Evolutionary conservation across 1,140 invertebrate species (phyloP), one percentile per base, ranked within the genome.

Genomic region (Formica selysi): DNA sequence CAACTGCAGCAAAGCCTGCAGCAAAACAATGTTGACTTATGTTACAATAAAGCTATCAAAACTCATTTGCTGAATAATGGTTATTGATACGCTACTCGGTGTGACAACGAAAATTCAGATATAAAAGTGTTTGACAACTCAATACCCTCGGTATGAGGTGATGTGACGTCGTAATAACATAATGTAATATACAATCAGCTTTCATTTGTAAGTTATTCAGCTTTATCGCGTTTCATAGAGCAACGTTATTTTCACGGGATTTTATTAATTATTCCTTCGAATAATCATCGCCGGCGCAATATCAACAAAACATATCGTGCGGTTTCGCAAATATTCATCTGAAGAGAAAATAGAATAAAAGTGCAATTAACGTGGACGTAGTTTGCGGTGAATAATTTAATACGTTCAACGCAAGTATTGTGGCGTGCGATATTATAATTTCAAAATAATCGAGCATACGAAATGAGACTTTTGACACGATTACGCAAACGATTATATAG

Each of bases 91-190:
- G 38, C 16, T 41, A 38, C 29, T 73, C 19, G 22, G 62, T 48
- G n/a, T 29, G 13, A 48, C 38, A 74, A 68, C 29, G 68, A 73
- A 83, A 83, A 74, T 62, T 83, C 68, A 61, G 73, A 32, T 38
- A 26, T 29, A 32, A 26, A 38, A 81, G 29, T 38, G 38, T 0
- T 22, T 29, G 76, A 38, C 64, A 80, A 62, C 36, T 38, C 78
- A 61, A 79, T 38, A n/a, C 3, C 13, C 67, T 59, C 32, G 19
- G 4, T n/a, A 10, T 4, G 64, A 80, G 44, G 26, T 38, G 51
- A 8, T 0, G 51, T 44, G 16, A 41, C 79, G 13, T 29, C 29
- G 41, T 65, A 68, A 57, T n/a, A 32, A 71, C 19, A 48, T 11
- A 74, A 41, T n/a, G 29, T 19, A 32, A 51, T n/a, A 4, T 11